Conservation (phyloP, 2,888 invertebrate species). For the Linnaemya tessellans region DNA sequence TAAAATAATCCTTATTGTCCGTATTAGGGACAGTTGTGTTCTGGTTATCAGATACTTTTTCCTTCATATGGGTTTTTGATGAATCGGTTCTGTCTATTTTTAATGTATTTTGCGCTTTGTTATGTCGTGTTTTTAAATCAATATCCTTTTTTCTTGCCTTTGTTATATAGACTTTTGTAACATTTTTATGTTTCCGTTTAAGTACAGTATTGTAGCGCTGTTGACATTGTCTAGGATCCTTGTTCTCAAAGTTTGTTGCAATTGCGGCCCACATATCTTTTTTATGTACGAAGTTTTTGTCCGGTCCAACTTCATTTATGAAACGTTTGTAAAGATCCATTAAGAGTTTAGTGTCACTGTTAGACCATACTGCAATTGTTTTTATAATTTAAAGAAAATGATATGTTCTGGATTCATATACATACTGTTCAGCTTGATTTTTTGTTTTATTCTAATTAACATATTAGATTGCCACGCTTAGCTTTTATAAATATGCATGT, state of each 20-base stretch:
- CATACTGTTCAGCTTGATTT: neutral
- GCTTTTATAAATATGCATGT: too few species aligned
- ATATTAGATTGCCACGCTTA: neutral
- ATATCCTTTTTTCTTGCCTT: conserved; percentile 18
- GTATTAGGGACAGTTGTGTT: neutral
- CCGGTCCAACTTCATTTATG: conserved; percentile 37
- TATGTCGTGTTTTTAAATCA: neutral
- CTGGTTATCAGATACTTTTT: neutral
- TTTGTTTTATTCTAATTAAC: neutral
- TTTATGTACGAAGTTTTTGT: conserved; percentile 38
- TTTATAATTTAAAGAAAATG: neutral
- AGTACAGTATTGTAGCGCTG: conserved; percentile 35
- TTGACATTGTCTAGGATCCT: conserved; percentile 37
- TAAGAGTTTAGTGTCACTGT: conserved; percentile 33
- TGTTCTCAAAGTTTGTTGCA: conserved; percentile 20
- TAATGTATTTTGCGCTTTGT: neutral
- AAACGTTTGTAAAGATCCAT: conserved; percentile 20
- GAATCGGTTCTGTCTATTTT: neutral
- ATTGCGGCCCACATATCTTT: conserved; percentile 57
- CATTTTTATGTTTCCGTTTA: conserved; percentile 17
- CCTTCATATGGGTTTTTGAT: neutral
- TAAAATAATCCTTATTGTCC: neutral
- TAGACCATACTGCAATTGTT: conserved; percentile 38
- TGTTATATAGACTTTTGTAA: neutral
- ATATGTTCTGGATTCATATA: neutral